phyloP scores from a whole-genome alignment of 1,140 invertebrate species.

The Orius insidiosus region DNA sequence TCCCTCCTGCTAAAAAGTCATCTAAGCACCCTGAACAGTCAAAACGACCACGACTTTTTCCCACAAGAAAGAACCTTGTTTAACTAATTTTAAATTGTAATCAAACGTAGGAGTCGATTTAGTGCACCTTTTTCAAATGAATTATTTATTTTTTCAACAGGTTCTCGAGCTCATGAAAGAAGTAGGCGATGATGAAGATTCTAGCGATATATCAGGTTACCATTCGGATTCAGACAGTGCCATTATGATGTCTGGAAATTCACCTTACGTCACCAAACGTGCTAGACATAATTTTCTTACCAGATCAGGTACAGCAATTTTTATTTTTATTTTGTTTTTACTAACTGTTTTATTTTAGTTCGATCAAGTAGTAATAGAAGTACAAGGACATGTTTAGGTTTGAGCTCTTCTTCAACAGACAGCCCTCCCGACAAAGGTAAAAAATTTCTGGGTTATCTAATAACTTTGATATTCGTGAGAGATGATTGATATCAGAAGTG shows the following conservation, averaged over 20 bases:
- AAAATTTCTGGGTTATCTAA: too few species aligned
- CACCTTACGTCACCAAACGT: slow-evolving; percentile 31
- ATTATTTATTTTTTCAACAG: slow-evolving; percentile 21
- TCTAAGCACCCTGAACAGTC: too few species aligned
- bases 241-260: slow-evolving; percentile 40
- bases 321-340: slow-evolving; percentile 2
- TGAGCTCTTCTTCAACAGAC: slow-evolving; percentile 21
- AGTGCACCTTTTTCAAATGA: too few species aligned
- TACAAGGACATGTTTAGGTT: slow-evolving; percentile 19
- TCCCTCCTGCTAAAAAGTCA: too few species aligned
- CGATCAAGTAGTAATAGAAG: slow-evolving; percentile 22
- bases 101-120: too few species aligned
- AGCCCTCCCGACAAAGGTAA: slow-evolving; percentile 21
- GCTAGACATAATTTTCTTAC: slow-evolving; percentile 32
- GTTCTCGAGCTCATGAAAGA: slow-evolving; percentile 56
- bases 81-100: too few species aligned
- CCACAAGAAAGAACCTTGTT: too few species aligned
- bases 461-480: too few species aligned
- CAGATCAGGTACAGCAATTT: slow-evolving; percentile 27
- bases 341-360: slow-evolving; percentile 17
- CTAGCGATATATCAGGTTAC: slow-evolving; percentile 46
- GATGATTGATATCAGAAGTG: too few species aligned
- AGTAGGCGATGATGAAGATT: slow-evolving; percentile 28
- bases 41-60: too few species aligned
- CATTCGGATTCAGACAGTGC: slow-evolving; percentile 64